phyloP scores from a whole-genome alignment of 2,888 invertebrate species.

The Catocala sponsa region DNA sequence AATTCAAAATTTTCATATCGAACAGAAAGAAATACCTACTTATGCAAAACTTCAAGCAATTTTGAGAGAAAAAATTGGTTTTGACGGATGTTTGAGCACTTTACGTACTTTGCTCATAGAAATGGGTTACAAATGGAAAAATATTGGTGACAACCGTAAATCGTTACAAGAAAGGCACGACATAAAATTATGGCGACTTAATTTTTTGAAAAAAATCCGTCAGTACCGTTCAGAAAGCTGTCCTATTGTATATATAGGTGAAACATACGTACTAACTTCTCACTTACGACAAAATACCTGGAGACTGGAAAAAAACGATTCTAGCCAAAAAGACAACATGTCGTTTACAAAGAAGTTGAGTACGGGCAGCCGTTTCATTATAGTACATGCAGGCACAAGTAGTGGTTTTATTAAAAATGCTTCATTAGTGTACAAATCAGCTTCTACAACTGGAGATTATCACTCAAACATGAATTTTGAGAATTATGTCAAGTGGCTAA shows the following conservation, averaged over 20 bases:
- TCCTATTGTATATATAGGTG: conserved; percentile 39
- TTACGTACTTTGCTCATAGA: neutral
- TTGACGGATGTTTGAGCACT: neutral
- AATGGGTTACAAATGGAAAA: conserved; percentile 11
- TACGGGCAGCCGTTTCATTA: neutral
- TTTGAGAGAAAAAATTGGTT: neutral
- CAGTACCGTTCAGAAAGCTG: neutral
- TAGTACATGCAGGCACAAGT: neutral
- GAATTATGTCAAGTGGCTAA: neutral
- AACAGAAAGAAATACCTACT: no score
- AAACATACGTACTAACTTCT: neutral
- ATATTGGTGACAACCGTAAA: conserved; percentile 3
- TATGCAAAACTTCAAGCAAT: no score
- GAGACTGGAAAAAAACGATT: conserved; percentile 14
- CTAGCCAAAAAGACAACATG: no score
- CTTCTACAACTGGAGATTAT: conserved; percentile 39
- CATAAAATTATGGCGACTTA: conserved; percentile 23
- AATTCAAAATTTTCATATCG: no score
- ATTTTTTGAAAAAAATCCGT: neutral
- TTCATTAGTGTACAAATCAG: conserved; percentile 41
- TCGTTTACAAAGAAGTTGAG: no score
- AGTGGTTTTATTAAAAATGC: conserved; percentile 47
- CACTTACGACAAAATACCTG: conserved; percentile 7
- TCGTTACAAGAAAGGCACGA: conserved; percentile 2
- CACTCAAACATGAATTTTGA: conserved; percentile 16